phyloP scores from a whole-genome alignment of 2,113 vertebrate species.

The Meriones unguiculatus region DNA sequence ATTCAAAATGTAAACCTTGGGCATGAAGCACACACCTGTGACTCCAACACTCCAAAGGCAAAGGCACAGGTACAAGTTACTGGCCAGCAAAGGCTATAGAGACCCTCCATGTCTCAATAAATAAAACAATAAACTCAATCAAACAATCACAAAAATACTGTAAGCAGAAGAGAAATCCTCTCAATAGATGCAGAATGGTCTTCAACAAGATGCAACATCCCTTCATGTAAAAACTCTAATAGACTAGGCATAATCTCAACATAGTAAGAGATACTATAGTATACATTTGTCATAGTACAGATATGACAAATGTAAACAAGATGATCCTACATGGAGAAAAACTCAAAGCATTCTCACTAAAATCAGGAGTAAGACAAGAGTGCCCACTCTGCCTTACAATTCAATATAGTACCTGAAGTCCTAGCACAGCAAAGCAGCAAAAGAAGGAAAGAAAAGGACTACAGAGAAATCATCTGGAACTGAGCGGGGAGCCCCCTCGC shows the following conservation, averaged over 20 bases:
- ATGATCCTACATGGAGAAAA: background rate
- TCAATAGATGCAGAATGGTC: background rate
- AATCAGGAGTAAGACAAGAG: background rate
- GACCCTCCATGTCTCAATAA: background rate
- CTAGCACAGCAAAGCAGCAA: background rate
- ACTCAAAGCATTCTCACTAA: background rate
- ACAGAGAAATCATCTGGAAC: background rate
- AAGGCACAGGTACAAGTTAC: background rate
- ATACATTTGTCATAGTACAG: no score
- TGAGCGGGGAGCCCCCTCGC: background rate
- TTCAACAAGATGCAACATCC: background rate
- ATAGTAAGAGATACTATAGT: background rate
- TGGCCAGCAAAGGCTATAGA: background rate
- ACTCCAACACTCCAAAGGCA: background rate
- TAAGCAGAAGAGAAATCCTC: background rate
- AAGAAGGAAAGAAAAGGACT: background rate
- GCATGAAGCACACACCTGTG: background rate
- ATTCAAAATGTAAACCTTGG: background rate
- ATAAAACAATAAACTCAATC: background rate
- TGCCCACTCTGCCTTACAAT: background rate
- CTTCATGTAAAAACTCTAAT: background rate
- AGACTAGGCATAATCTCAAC: background rate
- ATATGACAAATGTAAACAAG: background rate
- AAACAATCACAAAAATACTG: background rate
- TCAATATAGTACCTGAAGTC: background rate